Conservation (phyloP, 2,888 invertebrate genomes). For the Pandemis heparana region DNA sequence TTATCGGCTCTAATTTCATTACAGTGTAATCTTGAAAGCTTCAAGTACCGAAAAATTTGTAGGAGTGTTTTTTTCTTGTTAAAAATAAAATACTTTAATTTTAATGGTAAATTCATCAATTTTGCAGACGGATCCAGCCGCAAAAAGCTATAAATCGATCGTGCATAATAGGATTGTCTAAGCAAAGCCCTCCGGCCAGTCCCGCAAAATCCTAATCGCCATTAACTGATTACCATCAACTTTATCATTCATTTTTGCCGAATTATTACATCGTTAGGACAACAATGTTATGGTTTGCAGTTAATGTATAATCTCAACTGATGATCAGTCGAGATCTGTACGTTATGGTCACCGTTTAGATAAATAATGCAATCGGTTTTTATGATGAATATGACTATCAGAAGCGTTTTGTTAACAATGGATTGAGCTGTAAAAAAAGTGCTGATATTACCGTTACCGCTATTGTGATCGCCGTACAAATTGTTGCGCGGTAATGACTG, state of each 20-base stretch:
- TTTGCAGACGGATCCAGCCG: slow-evolving; percentile 44
- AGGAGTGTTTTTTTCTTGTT: not conserved
- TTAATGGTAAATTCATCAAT: slow-evolving; percentile 24
- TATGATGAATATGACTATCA: not conserved
- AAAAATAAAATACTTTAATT: not conserved
- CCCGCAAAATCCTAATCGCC: slow-evolving; percentile 13
- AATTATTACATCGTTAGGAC: not conserved
- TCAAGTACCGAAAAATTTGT: not conserved
- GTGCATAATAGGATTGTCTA: slow-evolving; percentile 49
- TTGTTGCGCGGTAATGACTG: not conserved
- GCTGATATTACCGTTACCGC: not conserved
- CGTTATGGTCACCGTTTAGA: slow-evolving; percentile 1
- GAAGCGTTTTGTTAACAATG: slow-evolving; percentile 15
- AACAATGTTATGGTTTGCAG: not conserved
- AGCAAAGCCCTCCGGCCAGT: slow-evolving; percentile 26
- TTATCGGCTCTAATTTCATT: not conserved
- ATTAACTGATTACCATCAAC: slow-evolving; percentile 26
- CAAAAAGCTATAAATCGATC: slow-evolving; percentile 49
- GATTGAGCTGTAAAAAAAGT: not conserved
- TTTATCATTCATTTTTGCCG: not conserved
- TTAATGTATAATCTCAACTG: not conserved
- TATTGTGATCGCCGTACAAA: not conserved
- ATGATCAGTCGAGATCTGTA: slow-evolving; percentile 1
- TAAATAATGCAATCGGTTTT: not conserved
- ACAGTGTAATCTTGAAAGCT: not conserved